Base-by-base conservation (phyloP, 2,113 vertebrate genomes). In the Callaeas wilsoni region DNA sequence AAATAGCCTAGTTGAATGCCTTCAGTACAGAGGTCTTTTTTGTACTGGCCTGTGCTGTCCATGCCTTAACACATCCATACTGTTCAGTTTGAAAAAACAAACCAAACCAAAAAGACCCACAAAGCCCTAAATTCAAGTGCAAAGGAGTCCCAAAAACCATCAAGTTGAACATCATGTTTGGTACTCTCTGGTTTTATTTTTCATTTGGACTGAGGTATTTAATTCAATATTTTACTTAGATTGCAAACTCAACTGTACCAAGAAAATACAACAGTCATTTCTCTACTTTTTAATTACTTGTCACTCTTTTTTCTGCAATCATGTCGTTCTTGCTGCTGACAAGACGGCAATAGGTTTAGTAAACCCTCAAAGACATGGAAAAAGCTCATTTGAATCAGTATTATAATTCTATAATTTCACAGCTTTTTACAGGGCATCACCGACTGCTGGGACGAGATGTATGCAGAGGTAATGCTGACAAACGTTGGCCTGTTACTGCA, bases 371-470 rank as follows among this genome's bases (percentile, higher is more conserved):
- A 93, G 52, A 71, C 12, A 27, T 20, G 14, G 21, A 44, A 74
- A 91, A 79, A 89, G 7, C 63, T 94, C 4, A 80, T 91, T 89
- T 95, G 57, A 82, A 52, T 87, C 76, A 20, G 37, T 89, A 74
- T 73, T 87, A 21, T 41, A 67, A 82, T 78, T 67, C 67, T 95
- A 7, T 74, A 83, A 84, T 96, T 94, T 96, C 88, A 75, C 83
- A 75, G 60, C 41, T 92, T 94, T 93, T 93, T 93, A 44, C 60
- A 92, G 82, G 39, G 44, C 35, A 74, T 81, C 82, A 44, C 42
- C 0, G 0, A 20, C 80, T 53, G 26, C 64, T 59, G 68, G 74
- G 55, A 85, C 59, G 49, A 77, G 59, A 55, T 50, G 29, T 27
- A 30, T 11, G 3, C 60, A 78, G 85, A 84, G 39, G 76, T 49